These are phyloP conservation scores for Mustela lutreola DNA, from an alignment of 2,113 vertebrate genomes.

Conservation along the genomic window DNA sequence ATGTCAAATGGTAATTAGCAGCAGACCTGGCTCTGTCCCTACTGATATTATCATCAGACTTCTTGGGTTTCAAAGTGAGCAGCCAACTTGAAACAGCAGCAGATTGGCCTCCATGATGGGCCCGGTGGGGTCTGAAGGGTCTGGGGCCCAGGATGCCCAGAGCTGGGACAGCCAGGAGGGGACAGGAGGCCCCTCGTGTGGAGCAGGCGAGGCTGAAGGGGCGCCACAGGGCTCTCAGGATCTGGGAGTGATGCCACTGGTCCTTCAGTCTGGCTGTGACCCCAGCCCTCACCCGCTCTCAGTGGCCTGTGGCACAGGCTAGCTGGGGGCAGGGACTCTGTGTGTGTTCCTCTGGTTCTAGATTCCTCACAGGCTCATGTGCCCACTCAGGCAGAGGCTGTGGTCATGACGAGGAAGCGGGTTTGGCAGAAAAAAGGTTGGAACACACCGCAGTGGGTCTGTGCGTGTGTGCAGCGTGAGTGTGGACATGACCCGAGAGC, in stretches of 20 bases:
- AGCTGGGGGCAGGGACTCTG: neutral
- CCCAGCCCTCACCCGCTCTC: fast-evolving
- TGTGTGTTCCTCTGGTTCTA: neutral
- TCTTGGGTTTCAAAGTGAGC: constrained; percentile 51
- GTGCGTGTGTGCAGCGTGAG: fast-evolving
- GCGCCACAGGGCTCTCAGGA: too few relatives aligned
- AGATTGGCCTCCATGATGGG: neutral
- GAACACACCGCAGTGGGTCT: neutral
- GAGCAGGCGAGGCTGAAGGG: neutral
- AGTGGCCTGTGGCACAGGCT: neutral
- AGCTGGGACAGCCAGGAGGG: neutral
- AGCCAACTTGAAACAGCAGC: neutral
- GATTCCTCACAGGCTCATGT: neutral
- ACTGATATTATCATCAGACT: neutral
- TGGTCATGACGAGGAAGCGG: neutral
- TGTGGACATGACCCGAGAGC: neutral
- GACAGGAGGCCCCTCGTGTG: neutral
- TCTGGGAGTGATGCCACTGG: neutral
- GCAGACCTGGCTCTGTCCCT: neutral
- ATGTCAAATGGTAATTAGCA: constrained; percentile 51
- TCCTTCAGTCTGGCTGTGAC: neutral
- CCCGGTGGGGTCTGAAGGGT: neutral
- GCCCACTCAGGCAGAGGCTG: too few relatives aligned
- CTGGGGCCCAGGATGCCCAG: neutral
- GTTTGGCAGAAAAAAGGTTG: neutral